Base-by-base conservation (phyloP, 2,797 vertebrate genomes). In the Sebastes melanostomus region DNA sequence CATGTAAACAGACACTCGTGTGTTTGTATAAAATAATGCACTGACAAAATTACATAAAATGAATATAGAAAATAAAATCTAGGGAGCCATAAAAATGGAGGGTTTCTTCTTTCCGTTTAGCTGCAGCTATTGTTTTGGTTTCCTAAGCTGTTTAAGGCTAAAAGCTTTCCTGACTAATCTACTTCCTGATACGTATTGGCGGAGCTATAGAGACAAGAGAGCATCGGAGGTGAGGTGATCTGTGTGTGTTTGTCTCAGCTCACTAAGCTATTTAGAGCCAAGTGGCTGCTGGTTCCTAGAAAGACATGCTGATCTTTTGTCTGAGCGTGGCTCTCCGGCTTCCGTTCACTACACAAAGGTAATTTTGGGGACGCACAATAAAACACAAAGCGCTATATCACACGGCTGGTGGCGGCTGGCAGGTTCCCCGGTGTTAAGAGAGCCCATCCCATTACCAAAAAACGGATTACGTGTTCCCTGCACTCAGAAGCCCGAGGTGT, bases 291-390 rank as follows among this genome's bases (percentile, higher is more conserved):
- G 71, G 5, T 58, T 76, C 68, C 70, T 61, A 56, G 76, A 72
- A 74, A 76, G 27, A 67, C 77, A 32, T 8, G 66, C 77, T 87
- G 77, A 81, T 89, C 87, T 87, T 86, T 78, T 86, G 79, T 79
- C 62, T 68, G 69, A 74, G 58, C 16, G 36, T 1, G 20, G 36
- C 50, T 25, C 27, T 50, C 29, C 1, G 4, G 75, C 69, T 36
- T 76, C 36, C 2, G 10, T 13, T 54, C 22, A 5, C 38, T 22
- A 16, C 72, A 78, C 72, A 84, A 80, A 78, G 77, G 78, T 75
- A 65, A 60, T 76, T 67, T 65, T 58, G 66, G 69, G 71, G 68
- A 72, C 50, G 3, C 67, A 30, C 50, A 27, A 42, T 30, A 11
- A 72, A 70, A 83, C 55, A 70, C 72, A 80, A 75, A 70, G 60